These are phyloP conservation scores for Podargus strigoides DNA, from an alignment of 2,797 vertebrate genomes.

Conservation along the genomic window DNA sequence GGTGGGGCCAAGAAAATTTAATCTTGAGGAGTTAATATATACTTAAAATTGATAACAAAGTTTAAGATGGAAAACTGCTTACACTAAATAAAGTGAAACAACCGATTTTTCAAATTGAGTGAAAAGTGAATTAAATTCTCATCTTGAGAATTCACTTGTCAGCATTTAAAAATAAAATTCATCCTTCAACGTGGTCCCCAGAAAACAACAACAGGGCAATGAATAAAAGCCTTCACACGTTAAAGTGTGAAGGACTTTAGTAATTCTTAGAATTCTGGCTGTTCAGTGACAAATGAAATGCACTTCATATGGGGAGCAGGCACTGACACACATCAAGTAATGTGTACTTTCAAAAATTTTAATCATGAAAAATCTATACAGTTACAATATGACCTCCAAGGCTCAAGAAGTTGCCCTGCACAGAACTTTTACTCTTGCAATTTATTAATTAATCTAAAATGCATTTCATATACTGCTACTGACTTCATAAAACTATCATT, in stretches of 20 bases:
- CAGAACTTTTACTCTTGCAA: constrained; percentile 29
- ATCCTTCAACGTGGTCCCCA: not conserved
- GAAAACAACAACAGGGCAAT: not conserved
- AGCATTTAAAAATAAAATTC: not conserved
- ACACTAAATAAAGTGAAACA: not conserved
- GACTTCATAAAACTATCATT: constrained; percentile 56
- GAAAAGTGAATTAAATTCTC: not conserved
- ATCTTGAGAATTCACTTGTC: not conserved
- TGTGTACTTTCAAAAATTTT: not conserved
- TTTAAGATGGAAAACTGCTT: not conserved
- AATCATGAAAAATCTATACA: constrained; percentile 36
- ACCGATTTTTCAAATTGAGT: not conserved
- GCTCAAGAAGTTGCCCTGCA: constrained; percentile 1
- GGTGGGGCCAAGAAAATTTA: not conserved
- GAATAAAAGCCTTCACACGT: not conserved
- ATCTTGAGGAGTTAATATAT: not conserved
- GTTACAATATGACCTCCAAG: constrained; percentile 8
- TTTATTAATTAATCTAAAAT: constrained; percentile 36
- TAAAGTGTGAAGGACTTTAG: not conserved
- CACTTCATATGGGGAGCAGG: not conserved
- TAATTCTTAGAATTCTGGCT: not conserved
- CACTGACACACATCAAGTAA: not conserved
- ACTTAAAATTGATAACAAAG: not conserved
- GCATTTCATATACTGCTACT: constrained; percentile 20
- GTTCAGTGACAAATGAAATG: not conserved